A percentile compares a stretch with the other conserved stretches of the same genome.
Evolutionary conservation across 2,888 invertebrate genomes (phyloP).

Genomic region (Synanthedon formicaeformis): DNA sequence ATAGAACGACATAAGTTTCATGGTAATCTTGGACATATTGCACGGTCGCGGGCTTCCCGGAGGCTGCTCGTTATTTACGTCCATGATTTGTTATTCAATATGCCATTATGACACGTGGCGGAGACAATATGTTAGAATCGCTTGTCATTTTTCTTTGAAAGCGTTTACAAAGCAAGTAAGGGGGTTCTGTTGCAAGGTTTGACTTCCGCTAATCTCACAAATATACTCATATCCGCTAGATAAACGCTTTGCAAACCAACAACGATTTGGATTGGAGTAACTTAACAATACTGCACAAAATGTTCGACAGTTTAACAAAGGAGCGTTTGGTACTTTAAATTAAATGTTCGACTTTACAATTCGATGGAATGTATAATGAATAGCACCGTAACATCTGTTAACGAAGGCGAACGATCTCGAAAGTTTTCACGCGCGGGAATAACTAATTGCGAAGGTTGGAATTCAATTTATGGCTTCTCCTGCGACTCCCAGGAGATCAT

Average conservation of each 20-base stretch:
- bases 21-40: conserved; percentile 14
- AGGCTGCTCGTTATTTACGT: conserved; percentile 18
- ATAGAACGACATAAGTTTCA: conserved; percentile 22
- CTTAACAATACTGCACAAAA: conserved; percentile 42
- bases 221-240: conserved; percentile 37
- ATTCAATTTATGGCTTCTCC: conserved; percentile 70
- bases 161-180: conserved; percentile 14
- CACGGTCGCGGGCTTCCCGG: conserved; percentile 7
- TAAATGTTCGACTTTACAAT: conserved; percentile 70
- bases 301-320: conserved; percentile 59
- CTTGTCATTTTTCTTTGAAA: conserved; percentile 24
- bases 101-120: conserved; percentile 13
- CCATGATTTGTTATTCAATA: conserved; percentile 29
- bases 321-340: conserved; percentile 64
- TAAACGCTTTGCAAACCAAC: conserved; percentile 41
- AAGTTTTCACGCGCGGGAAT: conserved; percentile 72
- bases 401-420: conserved; percentile 71
- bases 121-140: conserved; percentile 18
- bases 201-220: neutral
- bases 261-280: conserved; percentile 38
- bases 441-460: conserved; percentile 71
- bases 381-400: conserved; percentile 71
- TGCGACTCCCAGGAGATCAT: conserved; percentile 65
- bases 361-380: conserved; percentile 71
- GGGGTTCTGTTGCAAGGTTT: neutral